phyloP scores from a whole-genome alignment of 2,797 vertebrate species.

The Leuciscus waleckii region DNA sequence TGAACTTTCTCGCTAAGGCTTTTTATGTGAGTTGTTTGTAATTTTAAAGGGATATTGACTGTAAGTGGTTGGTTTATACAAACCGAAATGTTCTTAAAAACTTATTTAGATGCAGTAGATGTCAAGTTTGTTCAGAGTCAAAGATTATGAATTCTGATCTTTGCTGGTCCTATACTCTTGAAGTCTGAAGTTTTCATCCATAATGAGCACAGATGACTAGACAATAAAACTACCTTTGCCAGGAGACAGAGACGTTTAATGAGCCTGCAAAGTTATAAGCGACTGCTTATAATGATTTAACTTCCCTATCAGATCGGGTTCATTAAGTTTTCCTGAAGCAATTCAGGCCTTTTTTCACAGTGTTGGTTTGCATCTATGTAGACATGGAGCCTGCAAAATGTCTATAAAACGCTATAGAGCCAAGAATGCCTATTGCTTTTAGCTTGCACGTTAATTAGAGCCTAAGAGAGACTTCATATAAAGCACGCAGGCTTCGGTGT shows the following conservation, averaged over 20 bases:
- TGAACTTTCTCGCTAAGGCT: neutral
- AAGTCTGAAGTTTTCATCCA: slow-evolving; percentile 14
- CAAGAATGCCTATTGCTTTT: slow-evolving; percentile 33
- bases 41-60: slow-evolving; percentile 36
- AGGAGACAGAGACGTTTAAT: slow-evolving; percentile 67
- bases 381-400: slow-evolving; percentile 23
- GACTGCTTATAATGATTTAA: slow-evolving; percentile 52
- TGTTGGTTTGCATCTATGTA: slow-evolving; percentile 35
- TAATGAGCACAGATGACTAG: slow-evolving; percentile 58
- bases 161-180: neutral
- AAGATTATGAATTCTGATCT: neutral
- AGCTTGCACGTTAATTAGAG: slow-evolving; percentile 34
- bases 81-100: slow-evolving; percentile 59
- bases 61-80: slow-evolving; percentile 68
- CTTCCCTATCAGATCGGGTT: slow-evolving; percentile 60
- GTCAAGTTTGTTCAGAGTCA: neutral
- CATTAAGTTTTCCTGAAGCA: slow-evolving; percentile 46
- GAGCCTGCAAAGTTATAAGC: slow-evolving; percentile 59
- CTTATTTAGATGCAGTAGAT: neutral
- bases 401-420: slow-evolving; percentile 22
- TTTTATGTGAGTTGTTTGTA: neutral
- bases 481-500: slow-evolving; percentile 2
- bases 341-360: neutral
- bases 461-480: slow-evolving; percentile 5
- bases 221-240: slow-evolving; percentile 61